Evolutionary conservation across 2,797 vertebrate species (phyloP).

Genomic region (Mastacembelus armatus): DNA sequence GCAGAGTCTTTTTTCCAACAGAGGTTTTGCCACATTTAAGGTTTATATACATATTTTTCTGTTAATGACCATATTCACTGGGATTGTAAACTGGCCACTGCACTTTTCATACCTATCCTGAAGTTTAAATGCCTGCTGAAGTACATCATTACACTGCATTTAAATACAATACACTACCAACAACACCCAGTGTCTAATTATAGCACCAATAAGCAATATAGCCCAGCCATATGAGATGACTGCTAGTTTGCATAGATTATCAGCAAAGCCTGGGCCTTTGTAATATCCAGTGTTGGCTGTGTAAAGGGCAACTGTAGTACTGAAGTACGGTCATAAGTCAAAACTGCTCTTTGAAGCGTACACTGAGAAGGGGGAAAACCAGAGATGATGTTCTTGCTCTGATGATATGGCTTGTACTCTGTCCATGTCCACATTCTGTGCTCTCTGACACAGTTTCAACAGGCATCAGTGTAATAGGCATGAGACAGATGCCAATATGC

Average conservation of each 20-base stretch:
- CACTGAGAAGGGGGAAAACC: background rate
- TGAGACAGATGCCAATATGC: slow-evolving; percentile 31
- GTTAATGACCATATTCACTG: background rate
- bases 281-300: slow-evolving; percentile 27
- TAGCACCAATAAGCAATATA: slow-evolving; percentile 53
- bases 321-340: slow-evolving; percentile 21
- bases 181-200: slow-evolving; percentile 26
- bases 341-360: slow-evolving; percentile 48
- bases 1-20: background rate
- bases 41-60: background rate
- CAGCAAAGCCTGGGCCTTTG: slow-evolving; percentile 53
- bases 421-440: slow-evolving; percentile 9
- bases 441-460: slow-evolving; percentile 28
- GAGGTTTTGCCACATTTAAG: background rate
- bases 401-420: slow-evolving; percentile 26
- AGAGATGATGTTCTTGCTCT: slow-evolving; percentile 13
- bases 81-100: background rate
- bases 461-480: slow-evolving; percentile 29
- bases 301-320: slow-evolving; percentile 27
- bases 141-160: background rate
- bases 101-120: slow-evolving; percentile 11
- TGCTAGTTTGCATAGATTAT: slow-evolving; percentile 54
- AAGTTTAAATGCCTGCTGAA: slow-evolving; percentile 27
- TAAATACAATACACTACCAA: too few relatives aligned
- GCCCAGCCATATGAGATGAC: slow-evolving; percentile 40